Base-by-base conservation (phyloP, 2,888 invertebrate genomes). In the Drosophila formosana region DNA sequence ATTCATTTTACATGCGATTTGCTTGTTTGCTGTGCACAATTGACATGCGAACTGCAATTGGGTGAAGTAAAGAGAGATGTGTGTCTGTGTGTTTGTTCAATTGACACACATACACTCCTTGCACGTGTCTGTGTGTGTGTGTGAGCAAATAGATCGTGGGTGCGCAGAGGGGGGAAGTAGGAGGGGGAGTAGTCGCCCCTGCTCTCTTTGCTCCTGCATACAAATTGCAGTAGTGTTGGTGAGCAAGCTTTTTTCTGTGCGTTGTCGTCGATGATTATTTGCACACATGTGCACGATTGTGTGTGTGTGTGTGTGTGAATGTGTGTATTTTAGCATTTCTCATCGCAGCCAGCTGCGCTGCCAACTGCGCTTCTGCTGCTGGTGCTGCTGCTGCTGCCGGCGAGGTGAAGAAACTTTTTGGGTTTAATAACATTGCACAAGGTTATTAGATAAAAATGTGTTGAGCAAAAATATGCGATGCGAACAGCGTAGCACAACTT, bases 371-470 rank as follows among this genome's bases (percentile, higher is more conserved):
- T 51, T 68, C 45, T 57, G 53, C 60, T 70, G 77, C 18, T 18
- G 53, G 57, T 70, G 58, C 56, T 18, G 69, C 70, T 53, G 63
- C 34, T 37, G 34, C 34, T 74, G 68, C 71, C 62, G 66, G 66
- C 72, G 88, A 91, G 92, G 92, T 91, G 89, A 91, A 91, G 82
- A 92, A 91, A 91, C 91, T 91, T 92, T 91, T 90, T 90, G 91
- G 90, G 92, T 92, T 92, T 91, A 91, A 91, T 91, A 91, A 91
- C 91, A 92, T 87, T 90, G 82, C 83, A 91, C 91, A 91, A 91
- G 91, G 91, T 91, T 91, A 91, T 91, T 91, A 91, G 91, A 91
- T 90, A 91, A 91, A 91, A 85, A 85, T 86, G 89, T 88, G 84
- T 71, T 77, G 73, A 66, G 79, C 76, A 72, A 71, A 84, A 71